These are phyloP conservation scores for Anolis apletophallus DNA, from an alignment of 2,797 vertebrate species.

Conservation along the genomic window DNA sequence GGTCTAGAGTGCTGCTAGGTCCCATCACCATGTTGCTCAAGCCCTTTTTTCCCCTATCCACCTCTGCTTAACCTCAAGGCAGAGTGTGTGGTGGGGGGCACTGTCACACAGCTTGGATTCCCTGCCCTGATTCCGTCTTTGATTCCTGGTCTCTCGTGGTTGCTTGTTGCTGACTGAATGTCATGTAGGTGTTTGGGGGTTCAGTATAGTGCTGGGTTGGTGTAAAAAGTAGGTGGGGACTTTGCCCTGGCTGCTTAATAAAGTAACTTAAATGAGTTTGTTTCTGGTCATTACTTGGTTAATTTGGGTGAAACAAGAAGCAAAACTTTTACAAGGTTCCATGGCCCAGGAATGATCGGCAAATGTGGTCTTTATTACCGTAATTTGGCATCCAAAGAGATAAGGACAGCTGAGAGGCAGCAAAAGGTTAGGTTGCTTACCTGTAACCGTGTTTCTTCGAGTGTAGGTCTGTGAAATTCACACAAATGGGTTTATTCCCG, in stretches of 20 bases:
- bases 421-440: too few species aligned
- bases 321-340: too few species aligned
- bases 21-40: neutral
- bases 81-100: neutral
- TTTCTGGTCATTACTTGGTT: constrained; percentile 6
- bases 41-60: neutral
- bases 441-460: too few species aligned
- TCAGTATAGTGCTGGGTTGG: constrained; percentile 20
- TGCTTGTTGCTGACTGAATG: constrained; percentile 35
- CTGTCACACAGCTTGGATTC: neutral
- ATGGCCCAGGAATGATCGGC: too few species aligned
- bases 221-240: constrained; percentile 34
- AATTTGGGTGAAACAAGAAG: neutral
- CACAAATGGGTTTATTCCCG: too few species aligned
- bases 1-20: neutral
- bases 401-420: too few species aligned
- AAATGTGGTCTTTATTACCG: too few species aligned
- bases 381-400: too few species aligned
- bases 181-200: constrained; percentile 28
- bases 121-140: neutral
- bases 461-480: too few species aligned
- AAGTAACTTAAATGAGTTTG: constrained; percentile 39
- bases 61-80: neutral
- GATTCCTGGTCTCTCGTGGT: constrained; percentile 1
- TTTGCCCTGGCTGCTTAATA: constrained; percentile 38